Evolutionary conservation across 1,140 invertebrate genomes (phyloP), one percentile per base, ranked within the genome.

Genomic region (Copidosoma floridanum): DNA sequence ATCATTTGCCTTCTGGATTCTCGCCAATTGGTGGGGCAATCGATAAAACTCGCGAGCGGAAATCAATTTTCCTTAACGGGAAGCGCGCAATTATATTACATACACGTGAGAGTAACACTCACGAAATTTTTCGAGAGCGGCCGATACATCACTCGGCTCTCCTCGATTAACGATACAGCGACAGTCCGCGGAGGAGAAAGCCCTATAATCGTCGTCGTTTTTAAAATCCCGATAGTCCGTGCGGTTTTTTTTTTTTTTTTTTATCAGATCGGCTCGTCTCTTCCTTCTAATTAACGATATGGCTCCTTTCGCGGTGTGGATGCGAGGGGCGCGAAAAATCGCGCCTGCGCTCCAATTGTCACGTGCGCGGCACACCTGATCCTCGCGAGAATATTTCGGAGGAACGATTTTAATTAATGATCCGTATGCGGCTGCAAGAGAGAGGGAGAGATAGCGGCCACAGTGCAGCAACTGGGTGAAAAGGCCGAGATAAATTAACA

Each of bases 151-250:
- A n/a, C n/a, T n/a, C n/a, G n/a, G n/a, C n/a, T n/a, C n/a, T n/a
- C n/a, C n/a, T n/a, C n/a, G n/a, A 43, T 43, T 21, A 21, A 43
- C 11, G 18, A 8, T 20, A 2, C 38, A 40, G 16, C 4, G 6
- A 20, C 23, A 20, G n/a, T 18, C 14, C 11, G 24, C 35, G 10
- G n/a, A 46, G 32, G 14, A 27, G 37, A 11, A 41, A 53, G n/a
- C n/a, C n/a, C n/a, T 44, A 38, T 58, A 51, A 58, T 58, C n/a
- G n/a, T n/a, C 47, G 56, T 10, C 29, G 18, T 51, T 58, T 43
- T 58, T 41, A 51, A 58, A 58, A 58, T 58, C 51, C 56, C 47
- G 56, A n/a, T n/a, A n/a, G n/a, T n/a, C n/a, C n/a, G n/a, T n/a
- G n/a, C 46, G 26, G 43, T 47, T 32, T 35, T 44, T 21, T 21